Evolutionary conservation across 2,113 vertebrate species (phyloP).

Genomic region (cat (Felis catus)): DNA sequence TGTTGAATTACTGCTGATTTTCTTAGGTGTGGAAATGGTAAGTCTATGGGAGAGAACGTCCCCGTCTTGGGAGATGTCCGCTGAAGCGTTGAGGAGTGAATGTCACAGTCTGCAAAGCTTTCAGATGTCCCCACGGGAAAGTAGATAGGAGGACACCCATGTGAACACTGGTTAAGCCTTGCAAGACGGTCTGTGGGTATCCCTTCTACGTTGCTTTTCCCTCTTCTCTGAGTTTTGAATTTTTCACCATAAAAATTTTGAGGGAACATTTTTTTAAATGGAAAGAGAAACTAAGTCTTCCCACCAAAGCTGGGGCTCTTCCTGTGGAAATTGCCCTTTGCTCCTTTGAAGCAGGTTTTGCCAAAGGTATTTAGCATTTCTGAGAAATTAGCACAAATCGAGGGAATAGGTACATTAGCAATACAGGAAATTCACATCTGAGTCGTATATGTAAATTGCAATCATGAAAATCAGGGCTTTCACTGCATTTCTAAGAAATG

Average conservation of each 20-base stretch:
- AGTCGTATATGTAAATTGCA: neutral
- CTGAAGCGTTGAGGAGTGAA: neutral
- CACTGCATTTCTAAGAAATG: conserved; percentile 49
- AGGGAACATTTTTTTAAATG: neutral
- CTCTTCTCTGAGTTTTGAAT: neutral
- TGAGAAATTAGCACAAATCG: neutral
- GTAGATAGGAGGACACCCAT: neutral
- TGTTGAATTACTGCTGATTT: neutral
- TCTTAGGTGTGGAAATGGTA: neutral
- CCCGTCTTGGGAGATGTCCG: neutral
- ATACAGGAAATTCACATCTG: neutral
- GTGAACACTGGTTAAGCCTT: too few relatives aligned
- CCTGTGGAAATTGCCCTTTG: neutral
- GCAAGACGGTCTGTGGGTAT: neutral
- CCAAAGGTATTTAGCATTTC: neutral
- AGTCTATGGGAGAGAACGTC: neutral
- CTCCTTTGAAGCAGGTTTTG: neutral
- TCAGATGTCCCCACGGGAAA: neutral
- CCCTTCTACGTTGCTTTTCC: neutral
- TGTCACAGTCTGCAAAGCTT: neutral
- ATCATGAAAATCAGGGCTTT: conserved; percentile 55
- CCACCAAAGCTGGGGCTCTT: neutral
- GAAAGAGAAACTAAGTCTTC: neutral
- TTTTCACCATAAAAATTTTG: conserved; percentile 2
- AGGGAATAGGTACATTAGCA: neutral